Evolutionary conservation across 2,797 vertebrate genomes (phyloP).

Genomic region (Oreonectes daqikongensis): DNA sequence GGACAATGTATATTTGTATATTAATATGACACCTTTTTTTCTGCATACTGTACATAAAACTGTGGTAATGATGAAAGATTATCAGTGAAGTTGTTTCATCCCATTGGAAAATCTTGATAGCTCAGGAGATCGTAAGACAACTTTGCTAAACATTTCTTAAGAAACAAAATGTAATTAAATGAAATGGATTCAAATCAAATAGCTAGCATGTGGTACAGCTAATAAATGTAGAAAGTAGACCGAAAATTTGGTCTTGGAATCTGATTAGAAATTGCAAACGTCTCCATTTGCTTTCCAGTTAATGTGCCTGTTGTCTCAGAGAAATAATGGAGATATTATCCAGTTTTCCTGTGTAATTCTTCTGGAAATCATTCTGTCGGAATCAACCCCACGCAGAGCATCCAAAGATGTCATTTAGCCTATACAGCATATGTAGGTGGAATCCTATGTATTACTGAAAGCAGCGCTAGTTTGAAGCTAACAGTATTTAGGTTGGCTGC

Average conservation of each 20-base stretch:
- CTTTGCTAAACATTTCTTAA: too few relatives aligned
- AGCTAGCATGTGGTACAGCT: background rate
- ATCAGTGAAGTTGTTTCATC: constrained; percentile 14
- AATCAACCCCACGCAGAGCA: constrained; percentile 21
- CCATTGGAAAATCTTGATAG: too few relatives aligned
- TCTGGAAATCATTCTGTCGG: constrained; percentile 11
- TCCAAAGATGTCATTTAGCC: constrained; percentile 17
- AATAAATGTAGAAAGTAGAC: background rate
- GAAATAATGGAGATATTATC: background rate
- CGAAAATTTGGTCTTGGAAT: background rate
- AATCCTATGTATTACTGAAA: constrained; percentile 28
- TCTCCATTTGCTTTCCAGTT: background rate
- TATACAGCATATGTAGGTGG: constrained; percentile 11
- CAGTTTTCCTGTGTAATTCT: background rate
- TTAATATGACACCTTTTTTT: too few relatives aligned
- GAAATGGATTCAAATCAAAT: too few relatives aligned
- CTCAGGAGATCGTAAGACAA: too few relatives aligned
- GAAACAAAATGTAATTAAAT: too few relatives aligned
- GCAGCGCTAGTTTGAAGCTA: constrained; percentile 14
- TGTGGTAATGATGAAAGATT: background rate
- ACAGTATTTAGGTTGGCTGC: constrained; percentile 63
- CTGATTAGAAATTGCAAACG: background rate
- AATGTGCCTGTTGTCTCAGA: background rate
- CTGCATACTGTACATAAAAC: background rate
- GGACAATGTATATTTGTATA: background rate